Conservation (phyloP, 2,888 invertebrate genomes). For the Meiosimyza decipiens region DNA sequence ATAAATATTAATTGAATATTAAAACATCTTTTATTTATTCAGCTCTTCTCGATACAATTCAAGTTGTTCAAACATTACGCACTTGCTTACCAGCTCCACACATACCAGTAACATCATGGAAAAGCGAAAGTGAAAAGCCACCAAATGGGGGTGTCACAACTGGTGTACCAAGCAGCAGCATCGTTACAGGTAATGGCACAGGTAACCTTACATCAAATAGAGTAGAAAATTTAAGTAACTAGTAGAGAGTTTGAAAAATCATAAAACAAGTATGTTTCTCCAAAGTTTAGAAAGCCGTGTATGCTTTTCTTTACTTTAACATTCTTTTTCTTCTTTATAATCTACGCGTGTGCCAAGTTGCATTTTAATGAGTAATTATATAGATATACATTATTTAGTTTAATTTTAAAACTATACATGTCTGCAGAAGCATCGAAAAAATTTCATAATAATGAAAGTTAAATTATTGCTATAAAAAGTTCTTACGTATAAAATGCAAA, state of each 20-base stretch:
- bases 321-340: too few species aligned
- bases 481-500: too few species aligned
- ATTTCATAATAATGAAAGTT: too few species aligned
- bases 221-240: conserved; percentile 50
- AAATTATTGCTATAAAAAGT: too few species aligned
- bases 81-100: conserved; percentile 88
- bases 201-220: conserved; percentile 43
- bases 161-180: conserved; percentile 37
- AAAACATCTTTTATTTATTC: neutral
- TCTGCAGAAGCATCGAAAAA: too few species aligned
- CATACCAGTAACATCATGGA: conserved; percentile 90
- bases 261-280: too few species aligned
- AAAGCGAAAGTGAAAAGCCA: conserved; percentile 75
- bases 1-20: neutral
- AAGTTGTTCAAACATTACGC: conserved; percentile 84
- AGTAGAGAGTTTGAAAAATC: conserved; percentile 19
- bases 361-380: too few species aligned
- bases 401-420: too few species aligned
- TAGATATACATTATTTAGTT: too few species aligned
- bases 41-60: conserved; percentile 88
- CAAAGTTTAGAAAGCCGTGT: too few species aligned
- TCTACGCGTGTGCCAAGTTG: too few species aligned
- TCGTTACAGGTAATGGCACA: conserved; percentile 33
- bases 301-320: too few species aligned
- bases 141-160: conserved; percentile 40